Evolutionary conservation across 2,113 vertebrate species (phyloP).

Genomic region (Gallinago paraguaiae): DNA sequence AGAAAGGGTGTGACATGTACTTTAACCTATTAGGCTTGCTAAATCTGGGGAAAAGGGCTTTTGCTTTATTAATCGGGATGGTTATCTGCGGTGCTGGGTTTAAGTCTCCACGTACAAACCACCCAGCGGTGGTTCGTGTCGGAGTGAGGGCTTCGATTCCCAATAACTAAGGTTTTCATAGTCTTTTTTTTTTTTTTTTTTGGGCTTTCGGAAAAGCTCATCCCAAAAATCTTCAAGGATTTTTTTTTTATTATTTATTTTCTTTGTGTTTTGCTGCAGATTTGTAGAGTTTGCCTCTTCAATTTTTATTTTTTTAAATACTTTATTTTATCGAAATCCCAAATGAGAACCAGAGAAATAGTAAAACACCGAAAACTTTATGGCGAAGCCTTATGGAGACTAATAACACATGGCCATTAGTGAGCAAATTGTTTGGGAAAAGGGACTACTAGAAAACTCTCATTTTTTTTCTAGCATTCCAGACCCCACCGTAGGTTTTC

Average conservation of each 20-base stretch:
- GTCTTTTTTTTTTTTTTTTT: background rate
- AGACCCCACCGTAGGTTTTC: background rate
- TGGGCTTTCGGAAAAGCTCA: background rate
- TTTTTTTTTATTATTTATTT: background rate
- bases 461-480: background rate
- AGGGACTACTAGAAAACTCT: background rate
- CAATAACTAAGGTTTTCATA: background rate
- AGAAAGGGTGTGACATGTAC: slow-evolving; percentile 10
- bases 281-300: background rate
- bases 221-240: background rate
- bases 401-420: background rate
- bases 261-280: background rate
- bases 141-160: background rate
- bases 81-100: background rate
- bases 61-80: background rate
- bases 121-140: rapidly evolving
- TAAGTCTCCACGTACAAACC: background rate
- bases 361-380: background rate
- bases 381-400: background rate
- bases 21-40: slow-evolving; percentile 8
- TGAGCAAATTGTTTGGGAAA: background rate
- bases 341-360: background rate
- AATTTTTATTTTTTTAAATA: background rate
- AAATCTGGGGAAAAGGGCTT: slow-evolving; percentile 24
- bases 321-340: background rate